Evolutionary conservation across 2,888 invertebrate genomes (phyloP).

Genomic region (Caradrina clavipalpis): DNA sequence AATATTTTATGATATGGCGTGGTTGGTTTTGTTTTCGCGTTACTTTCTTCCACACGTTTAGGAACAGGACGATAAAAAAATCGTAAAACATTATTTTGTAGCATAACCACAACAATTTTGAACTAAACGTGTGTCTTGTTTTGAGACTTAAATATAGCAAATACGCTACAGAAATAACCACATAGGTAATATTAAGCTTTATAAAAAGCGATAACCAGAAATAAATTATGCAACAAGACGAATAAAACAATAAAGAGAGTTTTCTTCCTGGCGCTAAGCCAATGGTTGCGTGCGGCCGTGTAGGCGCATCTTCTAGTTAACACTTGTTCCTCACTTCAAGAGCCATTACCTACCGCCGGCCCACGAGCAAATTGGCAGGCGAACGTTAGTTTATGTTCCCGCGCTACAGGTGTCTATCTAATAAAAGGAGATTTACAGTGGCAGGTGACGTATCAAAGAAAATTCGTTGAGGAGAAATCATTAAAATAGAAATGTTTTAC

Average conservation of each 20-base stretch:
- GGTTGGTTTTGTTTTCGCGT: background rate
- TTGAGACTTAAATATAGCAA: conserved; percentile 45
- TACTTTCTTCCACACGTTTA: conserved; percentile 1
- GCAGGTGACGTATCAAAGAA: conserved; percentile 25
- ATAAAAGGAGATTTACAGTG: conserved; percentile 44
- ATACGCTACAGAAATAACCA: conserved; percentile 58
- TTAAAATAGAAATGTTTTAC: background rate
- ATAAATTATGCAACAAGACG: conserved; percentile 74
- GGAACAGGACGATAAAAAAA: conserved; percentile 34
- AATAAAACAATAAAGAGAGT: conserved; percentile 69
- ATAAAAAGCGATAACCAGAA: conserved; percentile 63
- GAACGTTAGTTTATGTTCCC: conserved; percentile 44
- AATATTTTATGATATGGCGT: conserved; percentile 20
- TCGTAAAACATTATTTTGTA: conserved; percentile 39
- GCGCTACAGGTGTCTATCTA: conserved; percentile 47
- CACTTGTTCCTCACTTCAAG: conserved; percentile 37
- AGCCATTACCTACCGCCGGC: conserved; percentile 48
- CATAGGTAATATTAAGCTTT: conserved; percentile 59
- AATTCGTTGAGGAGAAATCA: conserved; percentile 5
- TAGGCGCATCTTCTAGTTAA: conserved; percentile 40
- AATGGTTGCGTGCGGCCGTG: conserved; percentile 49
- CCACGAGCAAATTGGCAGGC: conserved; percentile 50
- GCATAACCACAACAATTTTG: conserved; percentile 16
- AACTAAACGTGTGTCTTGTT: conserved; percentile 29
- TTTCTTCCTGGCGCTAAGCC: conserved; percentile 71